Base-by-base conservation (phyloP, 2,797 vertebrate genomes). In the Acipenser transmontanus region DNA sequence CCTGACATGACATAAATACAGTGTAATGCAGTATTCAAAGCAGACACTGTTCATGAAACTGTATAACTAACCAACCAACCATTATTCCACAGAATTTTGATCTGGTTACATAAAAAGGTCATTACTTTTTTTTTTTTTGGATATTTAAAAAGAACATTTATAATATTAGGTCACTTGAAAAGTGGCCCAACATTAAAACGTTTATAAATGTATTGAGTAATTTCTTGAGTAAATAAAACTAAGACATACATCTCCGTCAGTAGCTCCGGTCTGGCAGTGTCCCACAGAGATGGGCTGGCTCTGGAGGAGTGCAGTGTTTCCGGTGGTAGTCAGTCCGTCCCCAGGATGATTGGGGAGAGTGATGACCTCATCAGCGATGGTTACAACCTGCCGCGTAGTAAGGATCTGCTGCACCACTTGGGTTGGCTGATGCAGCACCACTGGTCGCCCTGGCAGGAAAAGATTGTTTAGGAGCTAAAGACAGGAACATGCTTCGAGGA, bases 231-330 rank as follows among this genome's bases (percentile, higher is more conserved):
- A 34, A 34, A 34, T 4, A 34, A 34, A 13, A 63, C 47, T 47
- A 8, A 54, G 65, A 95, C 96, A 97, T 85, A 98, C 97, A 69
- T 98, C 93, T 56, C 93, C 88, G 0, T 91, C 90, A 63, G 79
- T 81, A 11, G 80, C 79, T 51, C 81, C 71, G 68, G 59, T 74
- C 50, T 72, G 78, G 48, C 86, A 76, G 7, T 78, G 68, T 69
- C 84, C 59, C 0, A 80, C 72, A 17, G 84, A 74, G 49, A 83
- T 20, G 0, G 82, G 69, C 4, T 81, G 61, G 1, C 54, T 51
- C 4, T 81, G 61, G 1, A 61, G 77, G 50, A 66, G 57, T 48
- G 60, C 6, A n/a, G 8, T 4, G 11, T 76, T 65, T 7, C 81
- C 59, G 2, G 77, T 73, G 5, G 74, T 59, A 81, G 71, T 17